Evolutionary conservation across 1,140 invertebrate species (phyloP).

Genomic region (Drosophila quadrilineata): DNA sequence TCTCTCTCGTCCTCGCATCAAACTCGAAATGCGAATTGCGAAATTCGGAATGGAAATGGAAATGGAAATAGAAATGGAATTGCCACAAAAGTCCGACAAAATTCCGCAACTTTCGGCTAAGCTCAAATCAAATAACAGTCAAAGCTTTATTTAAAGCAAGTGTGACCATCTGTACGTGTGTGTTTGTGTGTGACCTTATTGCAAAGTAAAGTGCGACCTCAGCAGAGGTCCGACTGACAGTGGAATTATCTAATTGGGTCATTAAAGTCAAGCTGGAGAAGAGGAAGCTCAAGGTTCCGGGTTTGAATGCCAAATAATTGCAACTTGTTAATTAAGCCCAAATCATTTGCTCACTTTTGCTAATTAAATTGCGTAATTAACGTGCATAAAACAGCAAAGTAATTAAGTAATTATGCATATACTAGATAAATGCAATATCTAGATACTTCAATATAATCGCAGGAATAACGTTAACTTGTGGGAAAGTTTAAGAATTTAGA

Average conservation of each 20-base stretch:
- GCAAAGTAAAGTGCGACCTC: background rate
- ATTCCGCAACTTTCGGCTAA: background rate
- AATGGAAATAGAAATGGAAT: background rate
- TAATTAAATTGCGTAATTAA: background rate
- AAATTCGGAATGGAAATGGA: conserved; percentile 10
- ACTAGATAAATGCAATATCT: background rate
- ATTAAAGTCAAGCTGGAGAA: background rate
- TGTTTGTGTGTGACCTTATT: background rate
- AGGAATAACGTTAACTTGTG: too few species aligned
- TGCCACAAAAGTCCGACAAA: too few species aligned
- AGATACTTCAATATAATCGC: too few species aligned
- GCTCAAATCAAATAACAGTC: background rate
- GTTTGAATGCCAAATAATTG: background rate
- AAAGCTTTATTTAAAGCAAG: background rate
- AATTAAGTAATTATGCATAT: background rate
- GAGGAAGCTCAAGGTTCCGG: background rate
- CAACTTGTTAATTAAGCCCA: background rate
- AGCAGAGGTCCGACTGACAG: too few species aligned
- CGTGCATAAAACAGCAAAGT: background rate
- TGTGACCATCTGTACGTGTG: background rate
- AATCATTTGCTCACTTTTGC: background rate
- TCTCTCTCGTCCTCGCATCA: too few species aligned
- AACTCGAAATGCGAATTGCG: background rate
- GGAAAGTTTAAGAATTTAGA: too few species aligned
- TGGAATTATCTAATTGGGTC: background rate